These are phyloP conservation scores for Chrosomus eos DNA, from an alignment of 2,797 vertebrate genomes.

Conservation along the genomic window DNA sequence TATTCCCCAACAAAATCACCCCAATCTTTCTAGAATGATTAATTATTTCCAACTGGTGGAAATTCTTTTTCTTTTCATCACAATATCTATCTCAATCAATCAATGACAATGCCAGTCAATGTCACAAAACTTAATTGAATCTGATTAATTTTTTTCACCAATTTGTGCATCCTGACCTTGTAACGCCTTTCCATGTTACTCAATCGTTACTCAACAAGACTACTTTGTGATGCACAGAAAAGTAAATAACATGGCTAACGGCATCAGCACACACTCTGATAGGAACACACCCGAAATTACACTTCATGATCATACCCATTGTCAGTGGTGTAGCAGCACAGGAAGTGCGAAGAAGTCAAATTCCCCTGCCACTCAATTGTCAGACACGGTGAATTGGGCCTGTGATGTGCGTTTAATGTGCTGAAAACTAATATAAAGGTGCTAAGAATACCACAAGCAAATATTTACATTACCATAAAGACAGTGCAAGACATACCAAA, in stretches of 20 bases:
- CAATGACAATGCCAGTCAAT: too few relatives aligned
- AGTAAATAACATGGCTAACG: neutral
- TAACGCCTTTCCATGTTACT: neutral
- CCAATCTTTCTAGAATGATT: neutral
- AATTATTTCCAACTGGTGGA: neutral
- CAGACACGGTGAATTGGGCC: slow-evolving; percentile 33
- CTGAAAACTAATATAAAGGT: slow-evolving; percentile 60
- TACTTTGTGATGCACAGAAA: neutral
- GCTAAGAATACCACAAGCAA: slow-evolving; percentile 59
- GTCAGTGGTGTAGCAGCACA: slow-evolving; percentile 39
- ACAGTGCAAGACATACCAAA: slow-evolving; percentile 63
- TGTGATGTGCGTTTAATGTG: slow-evolving; percentile 52
- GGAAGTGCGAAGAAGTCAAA: slow-evolving; percentile 50
- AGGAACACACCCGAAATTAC: slow-evolving; percentile 23
- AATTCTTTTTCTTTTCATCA: neutral
- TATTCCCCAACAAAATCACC: neutral
- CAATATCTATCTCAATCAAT: too few relatives aligned
- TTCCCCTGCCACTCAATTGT: slow-evolving; percentile 37
- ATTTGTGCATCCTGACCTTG: neutral
- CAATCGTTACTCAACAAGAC: neutral
- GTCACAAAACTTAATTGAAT: too few relatives aligned
- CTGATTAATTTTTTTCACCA: neutral
- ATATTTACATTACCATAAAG: slow-evolving; percentile 69
- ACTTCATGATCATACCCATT: slow-evolving; percentile 37
- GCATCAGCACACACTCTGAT: neutral